A percentile compares a stretch with the other conserved stretches of the same genome.
phyloP scores from a whole-genome alignment of 2,888 invertebrate genomes.

The Dyspetes luteomarginatus region DNA sequence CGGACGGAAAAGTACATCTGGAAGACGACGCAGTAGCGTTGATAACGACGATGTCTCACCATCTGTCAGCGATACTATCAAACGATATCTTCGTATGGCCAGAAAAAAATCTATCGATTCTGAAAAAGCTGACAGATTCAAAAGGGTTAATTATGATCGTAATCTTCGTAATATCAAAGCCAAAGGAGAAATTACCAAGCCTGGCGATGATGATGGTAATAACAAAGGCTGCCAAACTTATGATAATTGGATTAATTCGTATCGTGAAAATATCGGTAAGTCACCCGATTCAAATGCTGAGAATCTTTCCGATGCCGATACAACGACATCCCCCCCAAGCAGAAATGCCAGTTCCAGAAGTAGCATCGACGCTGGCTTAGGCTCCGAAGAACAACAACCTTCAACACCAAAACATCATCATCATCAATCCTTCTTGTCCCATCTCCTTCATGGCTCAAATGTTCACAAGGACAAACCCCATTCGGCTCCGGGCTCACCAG shows the following conservation, averaged over 20 bases:
- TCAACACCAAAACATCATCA: slow-evolving; percentile 84
- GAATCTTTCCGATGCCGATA: slow-evolving; percentile 78
- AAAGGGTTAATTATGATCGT: slow-evolving; percentile 94
- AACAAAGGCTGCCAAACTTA: slow-evolving; percentile 91
- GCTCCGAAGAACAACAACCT: slow-evolving; percentile 83
- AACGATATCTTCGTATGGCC: slow-evolving; percentile 93
- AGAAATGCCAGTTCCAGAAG: slow-evolving; percentile 85
- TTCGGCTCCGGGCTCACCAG: slow-evolving; percentile 85
- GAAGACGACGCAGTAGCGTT: slow-evolving; percentile 90
- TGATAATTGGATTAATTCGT: slow-evolving; percentile 89
- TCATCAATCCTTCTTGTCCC: slow-evolving; percentile 87
- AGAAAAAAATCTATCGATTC: slow-evolving; percentile 93
- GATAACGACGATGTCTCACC: slow-evolving; percentile 94
- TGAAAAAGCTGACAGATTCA: slow-evolving; percentile 92
- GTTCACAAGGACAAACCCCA: slow-evolving; percentile 83
- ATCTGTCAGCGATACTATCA: slow-evolving; percentile 94
- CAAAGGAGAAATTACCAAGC: slow-evolving; percentile 89
- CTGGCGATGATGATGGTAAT: slow-evolving; percentile 91
- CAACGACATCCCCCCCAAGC: slow-evolving; percentile 81
- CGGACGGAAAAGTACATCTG: slow-evolving; percentile 77
- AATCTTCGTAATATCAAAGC: slow-evolving; percentile 93
- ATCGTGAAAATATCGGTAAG: slow-evolving; percentile 84
- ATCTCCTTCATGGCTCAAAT: slow-evolving; percentile 85
- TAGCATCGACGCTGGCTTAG: slow-evolving; percentile 84
- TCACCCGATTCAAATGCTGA: slow-evolving; percentile 79